Evolutionary conservation across 1,140 invertebrate genomes (phyloP).

Genomic region (Achatina immaculata): DNA sequence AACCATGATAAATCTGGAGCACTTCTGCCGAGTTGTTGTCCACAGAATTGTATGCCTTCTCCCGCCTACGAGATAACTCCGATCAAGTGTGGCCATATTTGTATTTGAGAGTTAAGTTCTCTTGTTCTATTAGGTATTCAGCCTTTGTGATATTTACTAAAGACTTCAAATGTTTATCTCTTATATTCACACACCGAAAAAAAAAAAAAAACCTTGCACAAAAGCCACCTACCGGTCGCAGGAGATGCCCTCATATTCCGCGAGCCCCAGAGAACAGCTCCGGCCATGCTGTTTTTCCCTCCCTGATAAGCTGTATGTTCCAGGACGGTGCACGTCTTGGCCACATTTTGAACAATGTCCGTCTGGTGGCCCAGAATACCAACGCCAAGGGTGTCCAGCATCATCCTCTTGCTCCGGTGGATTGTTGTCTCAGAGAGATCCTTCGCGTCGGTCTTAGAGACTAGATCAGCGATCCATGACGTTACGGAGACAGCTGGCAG

Average conservation of each 20-base stretch:
- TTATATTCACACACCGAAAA: no score
- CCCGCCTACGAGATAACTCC: no score
- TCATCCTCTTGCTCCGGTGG: constrained; percentile 57
- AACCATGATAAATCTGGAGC: no score
- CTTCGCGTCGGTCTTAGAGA: constrained; percentile 29
- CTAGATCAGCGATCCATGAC: constrained; percentile 13
- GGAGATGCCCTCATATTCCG: constrained; percentile 40
- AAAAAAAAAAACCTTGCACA: no score
- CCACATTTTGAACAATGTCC: constrained; percentile 47
- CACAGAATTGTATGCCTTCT: no score
- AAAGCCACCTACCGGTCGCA: constrained; percentile 35
- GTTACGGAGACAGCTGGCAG: constrained; percentile 8
- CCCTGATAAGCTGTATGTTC: constrained; percentile 27
- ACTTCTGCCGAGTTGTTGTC: no score
- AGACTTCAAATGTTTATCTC: no score
- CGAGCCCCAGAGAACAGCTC: constrained; percentile 51
- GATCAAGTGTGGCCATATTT: no score
- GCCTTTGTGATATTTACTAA: no score
- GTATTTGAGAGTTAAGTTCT: no score
- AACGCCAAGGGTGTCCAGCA: constrained; percentile 59
- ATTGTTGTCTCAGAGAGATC: constrained; percentile 49
- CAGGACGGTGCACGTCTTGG: neutral
- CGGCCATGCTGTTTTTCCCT: neutral
- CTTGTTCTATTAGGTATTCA: no score
- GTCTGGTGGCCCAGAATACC: constrained; percentile 57